These are phyloP conservation scores for Eupeodes luniger DNA, from an alignment of 2,888 invertebrate species.

Conservation along the genomic window DNA sequence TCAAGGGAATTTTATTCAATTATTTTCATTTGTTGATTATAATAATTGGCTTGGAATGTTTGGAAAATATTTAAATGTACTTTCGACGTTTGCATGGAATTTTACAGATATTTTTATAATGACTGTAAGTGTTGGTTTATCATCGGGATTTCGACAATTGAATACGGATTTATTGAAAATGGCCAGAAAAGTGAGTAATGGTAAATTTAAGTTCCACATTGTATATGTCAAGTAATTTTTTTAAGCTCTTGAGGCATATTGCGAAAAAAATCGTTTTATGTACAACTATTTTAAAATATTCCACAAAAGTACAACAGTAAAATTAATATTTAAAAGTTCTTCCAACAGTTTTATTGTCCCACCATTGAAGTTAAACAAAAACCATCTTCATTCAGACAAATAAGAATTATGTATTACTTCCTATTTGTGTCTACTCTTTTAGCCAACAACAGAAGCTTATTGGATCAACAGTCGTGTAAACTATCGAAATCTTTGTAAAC, in stretches of 20 bases:
- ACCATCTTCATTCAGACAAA: too few relatives aligned
- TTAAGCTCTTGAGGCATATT: too few relatives aligned
- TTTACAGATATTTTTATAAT: slow-evolving; percentile 90
- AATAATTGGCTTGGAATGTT: slow-evolving; percentile 78
- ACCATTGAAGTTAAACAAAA: too few relatives aligned
- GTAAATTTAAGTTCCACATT: slow-evolving; percentile 1
- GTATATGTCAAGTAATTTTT: too few relatives aligned
- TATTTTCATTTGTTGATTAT: slow-evolving; percentile 80
- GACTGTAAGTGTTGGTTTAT: slow-evolving; percentile 88
- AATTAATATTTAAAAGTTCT: too few relatives aligned
- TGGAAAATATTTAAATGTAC: slow-evolving; percentile 85
- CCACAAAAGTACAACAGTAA: too few relatives aligned
- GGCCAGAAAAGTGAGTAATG: slow-evolving; percentile 84
- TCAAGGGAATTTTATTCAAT: slow-evolving; percentile 78
- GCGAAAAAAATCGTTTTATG: too few relatives aligned
- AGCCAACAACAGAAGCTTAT: slow-evolving; percentile 82
- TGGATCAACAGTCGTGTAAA: slow-evolving; percentile 85
- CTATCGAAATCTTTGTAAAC: slow-evolving; percentile 85
- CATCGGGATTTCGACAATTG: slow-evolving; percentile 87
- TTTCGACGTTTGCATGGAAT: slow-evolving; percentile 90
- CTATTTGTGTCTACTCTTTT: not conserved
- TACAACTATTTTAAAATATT: too few relatives aligned
- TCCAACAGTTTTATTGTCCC: too few relatives aligned
- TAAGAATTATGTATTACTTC: not conserved
- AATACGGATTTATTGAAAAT: slow-evolving; percentile 85